Conservation (phyloP, 2,888 invertebrate genomes). For the Rotaria magnacalcarata region DNA sequence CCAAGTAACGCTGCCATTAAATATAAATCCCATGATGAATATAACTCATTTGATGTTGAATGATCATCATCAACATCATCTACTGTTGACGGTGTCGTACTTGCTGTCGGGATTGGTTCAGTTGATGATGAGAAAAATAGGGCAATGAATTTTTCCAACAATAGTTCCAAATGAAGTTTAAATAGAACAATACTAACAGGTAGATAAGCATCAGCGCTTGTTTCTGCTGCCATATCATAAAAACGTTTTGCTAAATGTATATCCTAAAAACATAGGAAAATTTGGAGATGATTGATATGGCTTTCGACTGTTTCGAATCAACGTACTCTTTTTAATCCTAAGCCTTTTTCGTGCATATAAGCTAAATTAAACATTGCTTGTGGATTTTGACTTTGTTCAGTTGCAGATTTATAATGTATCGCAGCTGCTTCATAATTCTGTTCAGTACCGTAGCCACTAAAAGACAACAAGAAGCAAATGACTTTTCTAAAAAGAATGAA, state of each 20-base stretch:
- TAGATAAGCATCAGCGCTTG: slow-evolving; percentile 82
- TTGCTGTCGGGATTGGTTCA: background rate
- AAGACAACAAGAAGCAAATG: background rate
- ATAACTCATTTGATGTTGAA: background rate
- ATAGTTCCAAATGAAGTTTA: slow-evolving; percentile 73
- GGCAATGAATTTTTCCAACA: background rate
- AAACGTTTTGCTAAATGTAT: slow-evolving; percentile 91
- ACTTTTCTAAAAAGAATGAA: too few relatives aligned
- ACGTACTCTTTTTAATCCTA: slow-evolving; percentile 70
- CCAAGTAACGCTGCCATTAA: slow-evolving; percentile 76
- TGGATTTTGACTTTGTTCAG: slow-evolving; percentile 87
- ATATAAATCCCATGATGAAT: slow-evolving; percentile 73
- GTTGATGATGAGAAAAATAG: background rate
- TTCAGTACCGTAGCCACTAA: slow-evolving; percentile 76
- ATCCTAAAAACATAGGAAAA: slow-evolving; percentile 61
- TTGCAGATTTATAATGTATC: slow-evolving; percentile 78
- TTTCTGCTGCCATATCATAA: slow-evolving; percentile 90
- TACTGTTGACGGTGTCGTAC: background rate
- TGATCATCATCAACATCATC: background rate
- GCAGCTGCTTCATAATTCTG: slow-evolving; percentile 87
- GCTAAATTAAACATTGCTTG: slow-evolving; percentile 98
- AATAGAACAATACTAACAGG: slow-evolving; percentile 84
- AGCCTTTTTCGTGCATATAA: slow-evolving; percentile 96
- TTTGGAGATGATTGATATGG: too few relatives aligned
- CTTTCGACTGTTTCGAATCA: background rate